Conservation (phyloP, 2,797 vertebrate species). For the Microctenopoma lineatum region DNA sequence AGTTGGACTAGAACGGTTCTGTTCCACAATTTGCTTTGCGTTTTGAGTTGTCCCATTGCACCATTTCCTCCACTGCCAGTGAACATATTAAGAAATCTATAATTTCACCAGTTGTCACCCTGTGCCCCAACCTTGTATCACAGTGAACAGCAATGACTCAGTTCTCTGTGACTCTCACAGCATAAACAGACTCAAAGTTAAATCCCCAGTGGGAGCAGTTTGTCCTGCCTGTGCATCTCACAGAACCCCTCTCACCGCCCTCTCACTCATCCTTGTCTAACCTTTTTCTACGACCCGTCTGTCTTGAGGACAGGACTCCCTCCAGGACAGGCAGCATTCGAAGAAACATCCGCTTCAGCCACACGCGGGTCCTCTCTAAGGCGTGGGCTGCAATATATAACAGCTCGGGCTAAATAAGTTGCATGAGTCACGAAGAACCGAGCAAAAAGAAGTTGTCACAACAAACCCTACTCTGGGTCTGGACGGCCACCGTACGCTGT, state of each 20-base stretch:
- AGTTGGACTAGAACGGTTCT: too few species aligned
- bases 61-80: slow-evolving; percentile 14
- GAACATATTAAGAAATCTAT: slow-evolving; percentile 43
- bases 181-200: slow-evolving; percentile 17
- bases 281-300: slow-evolving; percentile 20
- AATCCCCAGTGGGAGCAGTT: slow-evolving; percentile 15
- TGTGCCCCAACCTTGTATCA: slow-evolving; percentile 9
- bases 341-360: slow-evolving; percentile 52
- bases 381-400: slow-evolving; percentile 35
- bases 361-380: slow-evolving; percentile 35
- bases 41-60: too few species aligned
- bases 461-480: slow-evolving; percentile 17
- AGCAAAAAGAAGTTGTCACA: slow-evolving; percentile 5
- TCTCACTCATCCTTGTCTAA: slow-evolving; percentile 43
- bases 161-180: slow-evolving; percentile 10
- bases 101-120: slow-evolving; percentile 39
- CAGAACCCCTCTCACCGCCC: not conserved
- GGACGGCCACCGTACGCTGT: slow-evolving; percentile 16
- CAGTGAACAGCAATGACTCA: slow-evolving; percentile 50
- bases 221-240: slow-evolving; percentile 15
- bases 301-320: slow-evolving; percentile 27
- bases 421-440: slow-evolving; percentile 61
- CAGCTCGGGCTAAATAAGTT: slow-evolving; percentile 54
- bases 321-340: slow-evolving; percentile 24
- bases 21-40: too few species aligned